Evolutionary conservation across 2,888 invertebrate genomes (phyloP).

Genomic region (Andrena praecox): DNA sequence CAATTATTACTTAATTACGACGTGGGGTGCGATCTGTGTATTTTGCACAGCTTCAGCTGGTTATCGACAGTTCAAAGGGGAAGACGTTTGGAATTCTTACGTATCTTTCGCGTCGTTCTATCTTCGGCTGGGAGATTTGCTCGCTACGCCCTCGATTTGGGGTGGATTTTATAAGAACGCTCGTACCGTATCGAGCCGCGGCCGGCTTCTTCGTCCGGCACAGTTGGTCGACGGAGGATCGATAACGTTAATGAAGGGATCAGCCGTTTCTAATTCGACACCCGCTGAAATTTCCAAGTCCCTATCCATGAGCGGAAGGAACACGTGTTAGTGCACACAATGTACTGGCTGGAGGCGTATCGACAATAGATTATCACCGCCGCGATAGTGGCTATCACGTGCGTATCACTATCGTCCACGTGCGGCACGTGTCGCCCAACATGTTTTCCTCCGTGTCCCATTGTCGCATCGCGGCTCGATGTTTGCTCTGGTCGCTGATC

Average conservation of each 20-base stretch:
- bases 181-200: not conserved
- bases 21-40: not conserved
- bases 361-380: slow-evolving; percentile 38
- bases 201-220: too few species aligned
- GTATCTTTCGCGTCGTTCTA: not conserved
- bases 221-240: too few species aligned
- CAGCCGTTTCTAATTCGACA: not conserved
- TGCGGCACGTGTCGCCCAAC: slow-evolving; percentile 62
- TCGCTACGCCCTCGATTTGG: not conserved
- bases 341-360: slow-evolving; percentile 25
- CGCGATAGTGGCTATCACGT: slow-evolving; percentile 71
- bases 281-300: slow-evolving; percentile 14
- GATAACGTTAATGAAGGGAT: not conserved
- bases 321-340: slow-evolving; percentile 15
- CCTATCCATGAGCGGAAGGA: slow-evolving; percentile 12
- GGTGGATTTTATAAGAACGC: not conserved
- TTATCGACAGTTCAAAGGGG: slow-evolving; percentile 22
- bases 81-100: not conserved
- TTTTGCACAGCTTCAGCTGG: not conserved
- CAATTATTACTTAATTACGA: not conserved
- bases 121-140: not conserved
- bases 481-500: slow-evolving; percentile 1
- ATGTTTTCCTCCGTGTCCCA: not conserved
- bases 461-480: not conserved
- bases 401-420: slow-evolving; percentile 66